A percentile compares a stretch with the other conserved stretches of the same genome.
Conservation (phyloP, 2,797 vertebrate species). For the Scyliorhinus canicula region DNA sequence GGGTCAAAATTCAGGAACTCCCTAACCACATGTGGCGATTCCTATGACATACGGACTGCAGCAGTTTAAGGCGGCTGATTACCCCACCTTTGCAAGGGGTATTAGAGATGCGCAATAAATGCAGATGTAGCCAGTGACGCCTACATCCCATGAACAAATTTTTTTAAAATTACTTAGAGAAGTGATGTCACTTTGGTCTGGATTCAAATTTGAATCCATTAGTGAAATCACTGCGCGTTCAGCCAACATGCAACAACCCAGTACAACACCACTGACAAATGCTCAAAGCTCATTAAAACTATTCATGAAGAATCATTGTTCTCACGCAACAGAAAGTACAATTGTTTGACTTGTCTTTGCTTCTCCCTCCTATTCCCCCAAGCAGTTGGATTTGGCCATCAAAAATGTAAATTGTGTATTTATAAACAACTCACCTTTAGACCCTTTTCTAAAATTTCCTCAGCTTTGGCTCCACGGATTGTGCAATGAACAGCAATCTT, state of each 20-base stretch:
- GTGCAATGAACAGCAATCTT: slow-evolving; percentile 99
- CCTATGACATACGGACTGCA: too few relatives aligned
- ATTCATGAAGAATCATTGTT: neutral
- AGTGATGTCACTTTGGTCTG: neutral
- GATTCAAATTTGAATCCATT: neutral
- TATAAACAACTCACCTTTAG: slow-evolving; percentile 71
- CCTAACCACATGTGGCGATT: too few relatives aligned
- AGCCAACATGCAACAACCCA: neutral
- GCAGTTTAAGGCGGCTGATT: too few relatives aligned
- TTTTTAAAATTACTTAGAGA: neutral
- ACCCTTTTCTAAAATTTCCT: slow-evolving; percentile 96
- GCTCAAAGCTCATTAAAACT: neutral
- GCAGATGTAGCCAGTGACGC: too few relatives aligned
- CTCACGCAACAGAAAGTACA: neutral
- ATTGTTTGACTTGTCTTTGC: neutral
- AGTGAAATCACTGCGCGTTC: neutral
- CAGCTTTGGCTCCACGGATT: slow-evolving; percentile 93
- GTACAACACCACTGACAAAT: neutral
- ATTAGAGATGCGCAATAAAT: too few relatives aligned
- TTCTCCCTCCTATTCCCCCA: neutral
- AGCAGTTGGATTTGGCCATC: neutral
- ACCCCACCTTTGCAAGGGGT: too few relatives aligned
- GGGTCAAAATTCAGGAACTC: too few relatives aligned
- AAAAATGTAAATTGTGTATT: neutral
- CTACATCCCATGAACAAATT: too few relatives aligned